These are phyloP conservation scores for Herminia tarsipennalis DNA, from an alignment of 2,888 invertebrate genomes.

Conservation along the genomic window DNA sequence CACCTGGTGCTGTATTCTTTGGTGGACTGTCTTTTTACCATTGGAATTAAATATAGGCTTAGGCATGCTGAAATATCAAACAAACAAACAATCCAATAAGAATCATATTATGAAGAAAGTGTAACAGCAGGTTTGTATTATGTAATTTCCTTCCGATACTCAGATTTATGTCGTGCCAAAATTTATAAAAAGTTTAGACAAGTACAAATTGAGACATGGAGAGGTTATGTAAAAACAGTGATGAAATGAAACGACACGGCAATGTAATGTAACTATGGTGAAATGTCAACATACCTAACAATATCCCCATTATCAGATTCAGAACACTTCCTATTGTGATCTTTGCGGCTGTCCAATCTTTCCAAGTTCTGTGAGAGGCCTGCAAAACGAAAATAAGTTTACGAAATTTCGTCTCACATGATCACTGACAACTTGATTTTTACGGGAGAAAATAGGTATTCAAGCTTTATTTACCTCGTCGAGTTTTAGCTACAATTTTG, in stretches of 20 bases:
- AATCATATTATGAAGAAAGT: too few species aligned
- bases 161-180: slow-evolving; percentile 6
- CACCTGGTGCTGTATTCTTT: slow-evolving; percentile 85
- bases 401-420: slow-evolving; percentile 51
- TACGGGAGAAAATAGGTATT: slow-evolving; percentile 15
- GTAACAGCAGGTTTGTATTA: too few species aligned
- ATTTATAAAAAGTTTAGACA: slow-evolving; percentile 14
- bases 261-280: slow-evolving; percentile 42
- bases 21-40: slow-evolving; percentile 87
- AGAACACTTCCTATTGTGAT: slow-evolving; percentile 88
- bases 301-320: slow-evolving; percentile 89
- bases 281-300: slow-evolving; percentile 83
- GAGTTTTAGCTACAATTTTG: slow-evolving; percentile 94
- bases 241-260: slow-evolving; percentile 64
- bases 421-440: slow-evolving; percentile 35
- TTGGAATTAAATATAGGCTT: slow-evolving; percentile 93
- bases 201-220: slow-evolving; percentile 37
- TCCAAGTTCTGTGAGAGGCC: slow-evolving; percentile 94
- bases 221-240: slow-evolving; percentile 83
- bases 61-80: slow-evolving; percentile 87
- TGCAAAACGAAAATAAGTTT: slow-evolving; percentile 70
- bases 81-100: slow-evolving; percentile 12
- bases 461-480: slow-evolving; percentile 86
- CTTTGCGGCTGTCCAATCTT: slow-evolving; percentile 90
- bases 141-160: too few species aligned